Conservation (phyloP, 2,888 invertebrate genomes). For the Baccha elongata region DNA sequence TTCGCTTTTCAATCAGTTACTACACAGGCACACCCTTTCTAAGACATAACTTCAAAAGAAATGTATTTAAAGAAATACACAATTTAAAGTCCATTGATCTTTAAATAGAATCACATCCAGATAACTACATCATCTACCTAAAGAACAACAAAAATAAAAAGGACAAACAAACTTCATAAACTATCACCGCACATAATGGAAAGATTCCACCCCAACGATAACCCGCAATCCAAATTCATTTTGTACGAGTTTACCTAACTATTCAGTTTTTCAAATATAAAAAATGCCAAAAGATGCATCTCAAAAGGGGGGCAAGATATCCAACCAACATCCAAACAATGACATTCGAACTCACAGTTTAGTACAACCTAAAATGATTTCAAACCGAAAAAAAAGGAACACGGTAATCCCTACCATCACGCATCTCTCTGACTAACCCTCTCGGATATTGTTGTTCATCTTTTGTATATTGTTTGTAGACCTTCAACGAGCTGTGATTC, state of each 20-base stretch:
- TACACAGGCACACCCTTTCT: no score
- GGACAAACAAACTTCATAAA: constrained; percentile 2
- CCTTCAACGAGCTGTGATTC: constrained; percentile 43
- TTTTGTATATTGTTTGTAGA: constrained; percentile 33
- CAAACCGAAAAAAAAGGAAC: constrained; percentile 10
- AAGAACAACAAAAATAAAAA: background rate
- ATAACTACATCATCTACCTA: background rate
- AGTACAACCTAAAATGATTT: constrained; percentile 35
- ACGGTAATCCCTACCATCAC: constrained; percentile 50
- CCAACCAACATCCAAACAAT: constrained; percentile 47
- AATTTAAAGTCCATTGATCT: constrained; percentile 2
- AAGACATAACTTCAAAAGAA: background rate
- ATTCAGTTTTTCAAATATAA: background rate
- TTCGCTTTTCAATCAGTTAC: no score
- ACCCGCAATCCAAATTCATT: constrained; percentile 9
- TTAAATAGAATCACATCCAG: background rate
- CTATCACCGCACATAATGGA: constrained; percentile 27
- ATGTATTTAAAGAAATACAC: background rate
- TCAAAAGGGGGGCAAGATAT: constrained; percentile 11
- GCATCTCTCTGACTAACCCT: constrained; percentile 26
- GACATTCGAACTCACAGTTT: constrained; percentile 65
- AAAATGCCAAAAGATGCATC: constrained; percentile 33
- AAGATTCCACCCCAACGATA: constrained; percentile 43
- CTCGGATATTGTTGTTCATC: constrained; percentile 16
- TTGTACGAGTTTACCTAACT: background rate